Base-by-base conservation (phyloP, 2,888 invertebrate genomes). In the Perithous albicinctus region DNA sequence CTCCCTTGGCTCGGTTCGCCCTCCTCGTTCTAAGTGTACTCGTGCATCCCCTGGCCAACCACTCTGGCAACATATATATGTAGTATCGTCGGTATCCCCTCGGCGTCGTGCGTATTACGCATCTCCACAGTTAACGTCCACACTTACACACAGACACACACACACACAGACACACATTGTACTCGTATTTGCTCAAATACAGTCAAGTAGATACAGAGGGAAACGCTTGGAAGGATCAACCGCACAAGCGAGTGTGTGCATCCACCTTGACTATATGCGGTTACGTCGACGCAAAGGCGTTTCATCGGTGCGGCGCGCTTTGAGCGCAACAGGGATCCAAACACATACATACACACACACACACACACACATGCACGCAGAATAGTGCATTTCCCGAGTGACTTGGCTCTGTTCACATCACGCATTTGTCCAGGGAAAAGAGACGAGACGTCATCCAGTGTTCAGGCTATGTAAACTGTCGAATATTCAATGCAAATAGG, bases 401-500 rank as follows among this genome's bases (percentile, higher is more conserved):
- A 70, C 32, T 1, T n/a, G 43, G 8, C 18, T 41, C 20, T 48
- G 48, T 54, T 61, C 63, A 38, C 77, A 69, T 77, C 69, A 70
- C 66, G 48, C 63, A 78, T 78, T 82, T 82, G 81, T 78, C 81
- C 69, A 64, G 78, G 64, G 69, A 82, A 82, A 64, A n/a, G n/a
- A n/a, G 59, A 74, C 32, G 23, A 15, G 38, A 74, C 64, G 23
- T 56, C 35, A 74, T 81, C 54, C 32, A 74, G 73, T 61, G 41
- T 82, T 78, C 78, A 64, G 41, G 23, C 74, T 48, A n/a, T 64
- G 81, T 59, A 78, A 82, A 82, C 78, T 66, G 70, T 70, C 81
- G 74, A 78, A 78, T 78, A 82, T 82, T 82, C 78, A 70, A 74
- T 74, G 74, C 81, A 78, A 81, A 63, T 70, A 78, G 54, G 20